A percentile compares a stretch with the other conserved stretches of the same genome.
phyloP scores from a whole-genome alignment of 2,113 vertebrate genomes.

The Ammodytes marinus region DNA sequence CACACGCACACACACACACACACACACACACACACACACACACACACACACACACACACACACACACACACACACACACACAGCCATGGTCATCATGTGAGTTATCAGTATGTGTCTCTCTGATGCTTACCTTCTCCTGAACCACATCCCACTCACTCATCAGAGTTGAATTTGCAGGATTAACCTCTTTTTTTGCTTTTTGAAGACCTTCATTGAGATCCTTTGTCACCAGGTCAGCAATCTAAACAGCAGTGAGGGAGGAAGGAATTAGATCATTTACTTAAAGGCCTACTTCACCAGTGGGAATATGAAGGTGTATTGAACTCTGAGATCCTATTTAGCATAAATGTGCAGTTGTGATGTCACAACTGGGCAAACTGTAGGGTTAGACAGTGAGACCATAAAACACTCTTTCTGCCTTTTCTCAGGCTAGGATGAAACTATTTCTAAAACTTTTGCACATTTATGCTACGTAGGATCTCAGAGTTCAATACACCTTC shows the following conservation, averaged over 20 bases:
- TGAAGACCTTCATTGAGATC: conserved; percentile 56
- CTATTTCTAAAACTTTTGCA: too few relatives aligned
- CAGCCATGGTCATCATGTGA: not conserved
- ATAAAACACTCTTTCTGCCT: too few relatives aligned
- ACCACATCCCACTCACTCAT: conserved; percentile 73
- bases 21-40: not conserved
- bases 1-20: too few relatives aligned
- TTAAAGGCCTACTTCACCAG: too few relatives aligned
- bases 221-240: rapidly evolving
- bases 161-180: rapidly evolving
- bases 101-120: not conserved
- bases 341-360: not conserved
- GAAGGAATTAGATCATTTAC: too few relatives aligned
- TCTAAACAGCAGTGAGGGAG: conserved; percentile 46
- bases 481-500: too few relatives aligned
- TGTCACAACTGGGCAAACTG: not conserved
- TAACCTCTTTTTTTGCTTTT: rapidly evolving
- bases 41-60: too few relatives aligned
- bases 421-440: too few relatives aligned
- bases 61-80: not conserved
- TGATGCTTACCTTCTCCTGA: conserved; percentile 64
- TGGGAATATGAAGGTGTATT: too few relatives aligned
- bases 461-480: too few relatives aligned
- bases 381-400: too few relatives aligned
- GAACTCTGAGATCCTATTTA: not conserved